Evolutionary conservation across 2,113 vertebrate genomes (phyloP).

Genomic region (Scartelaos histophorus): DNA sequence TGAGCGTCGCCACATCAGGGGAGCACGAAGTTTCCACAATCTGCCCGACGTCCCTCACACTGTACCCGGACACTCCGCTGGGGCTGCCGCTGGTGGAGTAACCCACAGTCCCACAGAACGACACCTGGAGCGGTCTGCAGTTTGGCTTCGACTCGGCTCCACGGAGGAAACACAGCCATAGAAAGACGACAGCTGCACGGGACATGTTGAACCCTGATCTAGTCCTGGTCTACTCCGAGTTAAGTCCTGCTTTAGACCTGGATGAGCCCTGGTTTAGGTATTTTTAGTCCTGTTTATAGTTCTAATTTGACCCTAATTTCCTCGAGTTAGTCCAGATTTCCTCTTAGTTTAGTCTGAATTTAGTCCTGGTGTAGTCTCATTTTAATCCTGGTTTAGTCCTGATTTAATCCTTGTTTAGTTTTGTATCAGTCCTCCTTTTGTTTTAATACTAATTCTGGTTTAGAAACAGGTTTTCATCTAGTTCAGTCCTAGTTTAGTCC

Average conservation of each 20-base stretch:
- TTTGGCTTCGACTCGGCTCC: neutral
- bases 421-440: neutral
- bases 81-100: conserved; percentile 53
- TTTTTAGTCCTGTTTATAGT: neutral
- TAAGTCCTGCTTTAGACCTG: neutral
- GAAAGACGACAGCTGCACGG: conserved; percentile 19
- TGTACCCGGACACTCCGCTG: conserved; percentile 29
- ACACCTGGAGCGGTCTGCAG: conserved; percentile 45
- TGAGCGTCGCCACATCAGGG: conserved; percentile 6
- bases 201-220: conserved; percentile 28
- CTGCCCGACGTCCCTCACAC: conserved; percentile 32
- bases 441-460: neutral
- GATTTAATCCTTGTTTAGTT: neutral
- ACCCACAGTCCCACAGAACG: conserved; percentile 56
- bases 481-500: neutral
- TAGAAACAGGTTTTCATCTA: neutral
- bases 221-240: neutral
- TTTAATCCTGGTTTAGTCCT: neutral
- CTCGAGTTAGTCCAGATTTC: neutral
- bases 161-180: conserved; percentile 12
- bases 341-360: neutral
- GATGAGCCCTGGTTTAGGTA: neutral
- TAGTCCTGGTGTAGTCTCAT: neutral
- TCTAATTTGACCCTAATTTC: neutral
- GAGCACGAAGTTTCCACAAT: conserved; percentile 62